Conservation (phyloP, 1,140 invertebrate species). For the Amphibalanus amphitrite region DNA sequence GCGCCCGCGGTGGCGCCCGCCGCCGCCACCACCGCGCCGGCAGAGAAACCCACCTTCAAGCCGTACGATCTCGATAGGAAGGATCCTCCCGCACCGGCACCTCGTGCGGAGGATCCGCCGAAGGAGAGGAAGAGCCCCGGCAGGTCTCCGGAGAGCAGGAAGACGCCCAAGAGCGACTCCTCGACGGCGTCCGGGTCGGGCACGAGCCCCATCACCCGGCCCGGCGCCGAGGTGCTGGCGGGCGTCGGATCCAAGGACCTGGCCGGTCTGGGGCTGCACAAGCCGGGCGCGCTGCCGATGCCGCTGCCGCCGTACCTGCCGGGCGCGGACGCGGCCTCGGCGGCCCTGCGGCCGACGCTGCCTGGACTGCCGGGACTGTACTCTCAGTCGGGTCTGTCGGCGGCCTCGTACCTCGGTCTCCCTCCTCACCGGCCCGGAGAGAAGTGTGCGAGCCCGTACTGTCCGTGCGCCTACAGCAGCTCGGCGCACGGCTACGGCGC, state of each 20-base stretch:
- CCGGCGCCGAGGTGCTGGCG: slow-evolving; percentile 64
- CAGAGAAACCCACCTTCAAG: not conserved
- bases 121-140: not conserved
- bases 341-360: slow-evolving; percentile 15
- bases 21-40: not conserved
- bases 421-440: slow-evolving; percentile 63
- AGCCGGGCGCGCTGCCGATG: slow-evolving; percentile 35
- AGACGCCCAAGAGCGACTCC: not conserved
- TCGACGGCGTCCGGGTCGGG: slow-evolving; percentile 5
- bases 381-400: slow-evolving; percentile 20
- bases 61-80: not conserved
- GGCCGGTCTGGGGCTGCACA: slow-evolving; percentile 37
- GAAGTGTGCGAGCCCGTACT: slow-evolving; percentile 72
- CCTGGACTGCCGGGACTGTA: slow-evolving; percentile 18
- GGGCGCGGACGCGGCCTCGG: slow-evolving; percentile 45
- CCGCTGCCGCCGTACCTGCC: slow-evolving; percentile 27
- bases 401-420: slow-evolving; percentile 26
- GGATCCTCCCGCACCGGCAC: not conserved
- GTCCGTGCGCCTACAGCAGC: slow-evolving; percentile 37
- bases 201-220: slow-evolving; percentile 39
- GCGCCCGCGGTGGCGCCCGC: not conserved
- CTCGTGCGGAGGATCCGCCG: not conserved
- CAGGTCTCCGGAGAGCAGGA: not conserved
- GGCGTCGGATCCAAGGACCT: slow-evolving; percentile 44
- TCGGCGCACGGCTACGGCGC: slow-evolving; percentile 1